Evolutionary conservation across 2,888 invertebrate species (phyloP).

Genomic region (Leptodirus hochenwartii): DNA sequence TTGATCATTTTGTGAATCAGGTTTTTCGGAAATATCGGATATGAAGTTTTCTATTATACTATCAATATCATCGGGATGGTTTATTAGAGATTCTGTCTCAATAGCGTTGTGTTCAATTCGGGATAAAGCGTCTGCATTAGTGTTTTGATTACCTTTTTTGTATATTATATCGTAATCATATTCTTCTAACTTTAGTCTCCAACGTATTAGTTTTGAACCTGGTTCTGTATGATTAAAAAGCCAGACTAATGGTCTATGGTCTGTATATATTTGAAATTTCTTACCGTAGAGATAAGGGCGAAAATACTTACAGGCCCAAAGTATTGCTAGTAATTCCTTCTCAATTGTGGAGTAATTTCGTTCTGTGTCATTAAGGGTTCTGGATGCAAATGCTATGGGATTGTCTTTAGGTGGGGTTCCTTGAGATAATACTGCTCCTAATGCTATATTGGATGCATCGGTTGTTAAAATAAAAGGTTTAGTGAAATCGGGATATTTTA

Average conservation of each 20-base stretch:
- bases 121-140: constrained; percentile 9
- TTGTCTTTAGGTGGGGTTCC: constrained; percentile 3
- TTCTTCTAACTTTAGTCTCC: constrained; percentile 18
- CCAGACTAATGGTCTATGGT: constrained; percentile 12
- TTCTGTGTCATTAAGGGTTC: no score
- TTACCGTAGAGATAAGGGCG: constrained; percentile 12
- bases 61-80: constrained; percentile 4
- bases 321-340: constrained; percentile 13
- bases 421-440: constrained; percentile 8
- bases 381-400: no score
- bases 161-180: constrained; percentile 12
- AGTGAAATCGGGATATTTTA: constrained; percentile 8
- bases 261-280: constrained; percentile 10
- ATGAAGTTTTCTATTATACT: constrained; percentile 1
- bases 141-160: constrained; percentile 9
- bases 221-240: constrained; percentile 17
- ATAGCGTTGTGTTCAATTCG: constrained; percentile 6
- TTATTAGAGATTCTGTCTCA: constrained; percentile 1
- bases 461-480: constrained; percentile 7
- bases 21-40: not conserved
- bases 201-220: constrained; percentile 15
- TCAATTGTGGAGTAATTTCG: no score
- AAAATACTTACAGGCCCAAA: constrained; percentile 13
- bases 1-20: no score
- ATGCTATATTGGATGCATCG: constrained; percentile 8